Percentiles rank a stretch among this genome's conserved stretches.
These are phyloP conservation scores for Phocoena phocoena DNA, from an alignment of 2,113 vertebrate genomes.

Conservation along the genomic window DNA sequence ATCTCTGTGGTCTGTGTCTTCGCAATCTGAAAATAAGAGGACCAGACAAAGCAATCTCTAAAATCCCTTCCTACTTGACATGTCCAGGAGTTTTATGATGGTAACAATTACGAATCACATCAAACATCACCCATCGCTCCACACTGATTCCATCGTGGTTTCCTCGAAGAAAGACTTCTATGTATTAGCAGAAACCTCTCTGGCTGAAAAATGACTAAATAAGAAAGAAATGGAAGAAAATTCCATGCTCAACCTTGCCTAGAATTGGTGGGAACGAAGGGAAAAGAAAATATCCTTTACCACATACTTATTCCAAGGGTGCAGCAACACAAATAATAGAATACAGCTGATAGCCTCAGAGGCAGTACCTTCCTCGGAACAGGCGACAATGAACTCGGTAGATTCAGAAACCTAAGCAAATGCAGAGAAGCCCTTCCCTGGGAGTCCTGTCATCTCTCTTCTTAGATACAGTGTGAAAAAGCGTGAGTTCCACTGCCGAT, in stretches of 20 bases:
- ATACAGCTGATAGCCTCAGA: neutral
- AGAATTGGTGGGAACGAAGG: neutral
- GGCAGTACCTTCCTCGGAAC: neutral
- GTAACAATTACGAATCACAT: neutral
- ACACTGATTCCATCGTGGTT: neutral
- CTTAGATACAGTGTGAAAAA: neutral
- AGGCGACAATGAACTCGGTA: neutral
- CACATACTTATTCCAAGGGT: neutral
- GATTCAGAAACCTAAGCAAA: neutral
- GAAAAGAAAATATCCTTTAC: neutral
- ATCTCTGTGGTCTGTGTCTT: neutral
- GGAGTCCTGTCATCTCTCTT: neutral
- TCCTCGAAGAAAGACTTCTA: neutral
- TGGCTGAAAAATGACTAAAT: neutral
- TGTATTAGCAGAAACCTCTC: neutral
- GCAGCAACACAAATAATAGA: neutral
- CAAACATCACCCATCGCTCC: neutral
- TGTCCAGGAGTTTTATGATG: neutral
- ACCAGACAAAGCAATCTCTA: neutral
- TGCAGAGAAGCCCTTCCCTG: neutral
- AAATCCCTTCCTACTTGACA: neutral
- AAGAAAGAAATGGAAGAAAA: constrained; percentile 43
- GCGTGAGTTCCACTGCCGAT: neutral
- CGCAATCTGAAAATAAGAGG: neutral
- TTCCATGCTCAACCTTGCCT: neutral